Base-by-base conservation (phyloP, 2,888 invertebrate genomes). In the Calliphora vomitoria region DNA sequence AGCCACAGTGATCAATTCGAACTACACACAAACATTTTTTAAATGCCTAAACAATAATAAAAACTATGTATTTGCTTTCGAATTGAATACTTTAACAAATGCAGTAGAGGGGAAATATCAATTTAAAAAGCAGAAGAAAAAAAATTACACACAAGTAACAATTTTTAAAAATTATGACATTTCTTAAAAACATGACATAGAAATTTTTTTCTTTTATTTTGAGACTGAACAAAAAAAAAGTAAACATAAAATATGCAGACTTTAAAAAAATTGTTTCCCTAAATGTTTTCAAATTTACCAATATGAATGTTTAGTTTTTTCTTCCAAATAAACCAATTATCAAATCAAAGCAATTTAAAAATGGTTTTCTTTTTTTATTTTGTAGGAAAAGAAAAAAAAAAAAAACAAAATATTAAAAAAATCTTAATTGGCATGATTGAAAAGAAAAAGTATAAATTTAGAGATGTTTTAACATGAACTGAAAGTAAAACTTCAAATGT, bases 301-400 rank as follows among this genome's bases (percentile, higher is more conserved):
- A 62, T 8, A 35, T 62, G 35, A 64, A 38, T 64, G 64, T 41
- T 64, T 35, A 6, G 15, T 80, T 38, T 60, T 25, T 25, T 71
- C 13, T 25, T 71, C 13, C 15, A 58, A 78, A 60, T 84, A 74
- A 88, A 87, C 83, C 86, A 84, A 88, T 88, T 88, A 88, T 88
- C 88, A 87, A 88, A 88, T 87, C 83, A 88, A 88, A 87, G 85
- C 85, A 87, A 87, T 88, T 88, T 85, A 80, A 85, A 83, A 58
- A 82, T 82, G 72, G 78, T 79, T 69, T 47, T 68, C n/a, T 31
- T 20, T 8, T 25, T 47, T 68, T 47, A 25, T 47, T 35, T 35
- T 35, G 3, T 18, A 18, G 4, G 8, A 58, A 71, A 76, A n/a
- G n/a, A n/a, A n/a, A n/a, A n/a, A n/a, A n/a, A n/a, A n/a, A n/a